Conservation (phyloP, 2,113 vertebrate genomes). For the Rhinoptilus africanus region DNA sequence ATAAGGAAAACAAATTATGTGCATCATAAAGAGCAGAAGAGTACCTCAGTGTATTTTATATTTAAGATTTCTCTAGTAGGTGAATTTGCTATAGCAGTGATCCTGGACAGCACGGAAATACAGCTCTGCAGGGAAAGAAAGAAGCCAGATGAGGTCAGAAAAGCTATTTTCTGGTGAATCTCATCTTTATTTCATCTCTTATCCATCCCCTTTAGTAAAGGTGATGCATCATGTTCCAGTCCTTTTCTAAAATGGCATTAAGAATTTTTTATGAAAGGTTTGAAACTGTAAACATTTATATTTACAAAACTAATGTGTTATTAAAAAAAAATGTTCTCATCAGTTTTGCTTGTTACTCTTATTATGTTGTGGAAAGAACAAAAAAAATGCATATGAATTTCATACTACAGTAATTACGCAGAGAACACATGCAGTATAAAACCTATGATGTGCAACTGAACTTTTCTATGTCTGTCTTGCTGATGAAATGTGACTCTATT, state of each 20-base stretch:
- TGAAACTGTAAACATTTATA: background rate
- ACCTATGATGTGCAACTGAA: background rate
- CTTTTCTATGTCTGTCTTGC: background rate
- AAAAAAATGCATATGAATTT: background rate
- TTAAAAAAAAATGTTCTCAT: background rate
- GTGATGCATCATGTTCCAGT: background rate
- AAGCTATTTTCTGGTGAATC: constrained; percentile 6
- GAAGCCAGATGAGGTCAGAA: constrained; percentile 10
- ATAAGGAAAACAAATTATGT: background rate
- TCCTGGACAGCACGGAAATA: background rate
- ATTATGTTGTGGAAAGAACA: background rate
- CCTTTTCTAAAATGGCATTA: background rate
- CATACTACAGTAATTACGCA: background rate
- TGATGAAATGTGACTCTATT: background rate
- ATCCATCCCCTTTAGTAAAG: background rate
- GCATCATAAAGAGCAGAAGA: background rate
- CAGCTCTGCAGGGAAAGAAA: background rate
- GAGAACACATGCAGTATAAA: background rate
- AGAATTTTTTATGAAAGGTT: background rate
- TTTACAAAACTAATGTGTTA: background rate
- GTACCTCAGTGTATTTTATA: background rate
- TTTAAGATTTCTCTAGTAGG: background rate
- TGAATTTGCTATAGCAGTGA: background rate
- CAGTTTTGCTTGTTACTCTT: background rate
- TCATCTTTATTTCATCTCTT: constrained; percentile 38